Evolutionary conservation across 2,113 vertebrate genomes (phyloP).

Genomic region (Acrocephalus kingi): DNA sequence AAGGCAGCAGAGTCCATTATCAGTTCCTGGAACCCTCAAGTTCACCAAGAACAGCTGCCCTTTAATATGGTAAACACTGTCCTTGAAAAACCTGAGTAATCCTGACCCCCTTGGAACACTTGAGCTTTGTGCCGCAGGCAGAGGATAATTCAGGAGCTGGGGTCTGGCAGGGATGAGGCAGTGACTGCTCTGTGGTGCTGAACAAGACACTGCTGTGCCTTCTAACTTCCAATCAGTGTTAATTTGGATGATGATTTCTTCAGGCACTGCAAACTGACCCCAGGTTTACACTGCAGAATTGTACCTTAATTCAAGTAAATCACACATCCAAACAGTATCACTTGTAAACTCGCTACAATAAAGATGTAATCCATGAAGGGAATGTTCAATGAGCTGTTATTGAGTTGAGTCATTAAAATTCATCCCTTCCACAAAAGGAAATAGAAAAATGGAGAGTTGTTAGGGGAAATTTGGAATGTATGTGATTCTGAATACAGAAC

Average conservation of each 20-base stretch:
- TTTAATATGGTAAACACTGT: background rate
- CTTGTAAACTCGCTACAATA: background rate
- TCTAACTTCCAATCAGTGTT: background rate
- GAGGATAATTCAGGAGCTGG: background rate
- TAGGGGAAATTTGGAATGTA: background rate
- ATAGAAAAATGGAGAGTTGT: background rate
- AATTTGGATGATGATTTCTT: slow-evolving; percentile 25
- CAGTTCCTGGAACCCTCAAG: background rate
- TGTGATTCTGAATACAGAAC: background rate
- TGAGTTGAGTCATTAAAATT: slow-evolving; percentile 38
- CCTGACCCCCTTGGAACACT: background rate
- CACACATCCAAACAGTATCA: background rate
- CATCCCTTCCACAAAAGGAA: background rate
- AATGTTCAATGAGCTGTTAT: slow-evolving; percentile 14
- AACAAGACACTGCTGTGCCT: background rate
- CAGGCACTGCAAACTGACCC: slow-evolving; percentile 11
- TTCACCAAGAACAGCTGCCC: background rate
- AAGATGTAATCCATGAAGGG: background rate
- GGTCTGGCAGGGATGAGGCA: background rate
- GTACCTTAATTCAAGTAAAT: background rate
- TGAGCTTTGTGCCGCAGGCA: background rate
- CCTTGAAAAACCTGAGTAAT: background rate
- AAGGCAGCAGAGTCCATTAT: background rate
- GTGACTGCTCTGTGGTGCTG: background rate
- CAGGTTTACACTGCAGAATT: background rate